Evolutionary conservation across 1,140 invertebrate species (phyloP).

Genomic region (Charaxes varanes): DNA sequence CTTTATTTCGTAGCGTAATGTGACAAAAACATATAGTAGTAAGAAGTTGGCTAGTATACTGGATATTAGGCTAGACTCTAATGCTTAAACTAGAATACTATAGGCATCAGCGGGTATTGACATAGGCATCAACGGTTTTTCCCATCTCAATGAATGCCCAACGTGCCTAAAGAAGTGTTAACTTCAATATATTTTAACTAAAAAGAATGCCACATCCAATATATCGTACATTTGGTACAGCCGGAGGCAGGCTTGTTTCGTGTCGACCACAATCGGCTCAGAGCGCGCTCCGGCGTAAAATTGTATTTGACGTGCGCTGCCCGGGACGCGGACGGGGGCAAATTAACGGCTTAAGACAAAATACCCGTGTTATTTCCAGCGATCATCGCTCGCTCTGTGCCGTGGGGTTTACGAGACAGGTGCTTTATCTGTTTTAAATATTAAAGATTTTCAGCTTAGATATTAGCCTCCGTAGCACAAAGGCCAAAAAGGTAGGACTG

Average conservation of each 20-base stretch:
- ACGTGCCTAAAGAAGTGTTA: too few relatives aligned
- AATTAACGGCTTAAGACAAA: constrained; percentile 68
- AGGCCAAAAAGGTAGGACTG: too few relatives aligned
- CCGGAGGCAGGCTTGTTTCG: constrained; percentile 46
- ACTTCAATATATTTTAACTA: too few relatives aligned
- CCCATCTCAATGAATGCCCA: too few relatives aligned
- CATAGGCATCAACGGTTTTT: too few relatives aligned
- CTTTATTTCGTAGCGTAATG: too few relatives aligned
- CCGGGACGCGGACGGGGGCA: constrained; percentile 20
- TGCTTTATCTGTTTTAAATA: constrained; percentile 18
- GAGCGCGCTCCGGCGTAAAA: constrained; percentile 51
- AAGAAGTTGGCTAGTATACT: too few relatives aligned
- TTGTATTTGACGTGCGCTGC: constrained; percentile 58
- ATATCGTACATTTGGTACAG: constrained; percentile 6
- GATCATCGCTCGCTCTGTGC: constrained; percentile 36
- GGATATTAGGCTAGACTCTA: too few relatives aligned
- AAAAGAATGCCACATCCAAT: constrained; percentile 28
- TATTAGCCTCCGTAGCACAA: too few relatives aligned
- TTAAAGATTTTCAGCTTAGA: neutral
- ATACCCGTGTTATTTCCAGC: constrained; percentile 58
- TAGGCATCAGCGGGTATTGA: too few relatives aligned
- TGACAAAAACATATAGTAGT: too few relatives aligned
- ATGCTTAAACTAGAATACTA: too few relatives aligned
- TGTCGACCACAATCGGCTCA: constrained; percentile 65
- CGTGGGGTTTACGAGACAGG: constrained; percentile 37